Evolutionary conservation across 2,888 invertebrate genomes (phyloP).

Genomic region (Acrobeloides nanus): DNA sequence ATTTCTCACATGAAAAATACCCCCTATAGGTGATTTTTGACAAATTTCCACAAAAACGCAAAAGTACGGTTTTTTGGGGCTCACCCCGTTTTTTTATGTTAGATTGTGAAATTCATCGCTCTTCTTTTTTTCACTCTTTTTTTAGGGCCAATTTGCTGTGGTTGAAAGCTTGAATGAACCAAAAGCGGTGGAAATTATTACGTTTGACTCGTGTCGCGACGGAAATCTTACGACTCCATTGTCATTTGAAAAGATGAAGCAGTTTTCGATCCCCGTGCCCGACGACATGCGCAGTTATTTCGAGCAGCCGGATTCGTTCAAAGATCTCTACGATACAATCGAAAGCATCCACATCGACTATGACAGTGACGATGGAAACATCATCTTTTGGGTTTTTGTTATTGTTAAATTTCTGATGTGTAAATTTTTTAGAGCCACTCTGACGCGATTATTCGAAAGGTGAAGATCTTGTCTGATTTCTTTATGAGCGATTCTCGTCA

Average conservation of each 20-base stretch:
- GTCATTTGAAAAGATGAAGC: slow-evolving; percentile 18
- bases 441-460: slow-evolving; percentile 13
- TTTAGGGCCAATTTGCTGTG: slow-evolving; percentile 28
- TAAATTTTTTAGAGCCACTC: slow-evolving; percentile 21
- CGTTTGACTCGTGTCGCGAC: slow-evolving; percentile 17
- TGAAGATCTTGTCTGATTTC: slow-evolving; percentile 21
- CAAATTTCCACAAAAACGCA: no score
- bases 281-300: slow-evolving; percentile 26
- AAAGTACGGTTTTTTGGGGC: no score
- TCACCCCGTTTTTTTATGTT: no score
- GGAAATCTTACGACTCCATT: slow-evolving; percentile 9
- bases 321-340: slow-evolving; percentile 20
- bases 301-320: slow-evolving; percentile 15
- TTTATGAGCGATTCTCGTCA: slow-evolving; percentile 25
- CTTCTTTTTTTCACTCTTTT: no score
- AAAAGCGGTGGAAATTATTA: slow-evolving; percentile 16
- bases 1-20: no score
- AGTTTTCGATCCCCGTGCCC: slow-evolving; percentile 18
- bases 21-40: no score
- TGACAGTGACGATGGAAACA: slow-evolving; percentile 5
- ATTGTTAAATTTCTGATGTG: slow-evolving; percentile 13
- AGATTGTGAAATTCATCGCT: no score
- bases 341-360: slow-evolving; percentile 25
- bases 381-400: slow-evolving; percentile 14
- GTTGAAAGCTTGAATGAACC: slow-evolving; percentile 21